These are phyloP conservation scores for Donacobius atricapilla DNA, from an alignment of 2,113 vertebrate species.

Conservation along the genomic window DNA sequence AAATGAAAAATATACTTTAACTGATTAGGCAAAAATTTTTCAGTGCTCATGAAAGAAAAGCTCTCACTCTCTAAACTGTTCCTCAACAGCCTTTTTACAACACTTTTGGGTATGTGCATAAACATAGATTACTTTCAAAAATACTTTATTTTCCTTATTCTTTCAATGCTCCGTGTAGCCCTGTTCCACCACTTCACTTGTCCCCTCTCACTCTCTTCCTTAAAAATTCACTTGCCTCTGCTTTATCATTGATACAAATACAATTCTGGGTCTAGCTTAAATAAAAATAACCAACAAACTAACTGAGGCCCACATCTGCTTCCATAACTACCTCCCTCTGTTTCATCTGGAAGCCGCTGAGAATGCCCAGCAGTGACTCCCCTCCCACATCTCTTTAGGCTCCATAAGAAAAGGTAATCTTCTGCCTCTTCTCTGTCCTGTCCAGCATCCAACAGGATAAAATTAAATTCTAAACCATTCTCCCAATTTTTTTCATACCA, in stretches of 20 bases:
- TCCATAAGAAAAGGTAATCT: neutral
- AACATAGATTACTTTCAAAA: neutral
- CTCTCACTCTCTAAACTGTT: neutral
- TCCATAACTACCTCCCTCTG: neutral
- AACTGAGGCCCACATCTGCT: neutral
- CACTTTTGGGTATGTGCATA: neutral
- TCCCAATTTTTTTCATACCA: neutral
- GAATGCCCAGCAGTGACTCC: neutral
- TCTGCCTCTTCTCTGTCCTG: neutral
- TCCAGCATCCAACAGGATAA: neutral
- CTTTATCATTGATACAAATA: neutral
- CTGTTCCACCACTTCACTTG: neutral
- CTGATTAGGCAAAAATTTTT: neutral
- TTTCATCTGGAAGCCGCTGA: neutral
- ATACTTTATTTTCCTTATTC: neutral
- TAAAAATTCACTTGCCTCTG: neutral
- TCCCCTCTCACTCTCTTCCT: neutral
- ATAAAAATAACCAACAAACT: neutral
- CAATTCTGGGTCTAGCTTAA: neutral
- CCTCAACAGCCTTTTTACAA: neutral
- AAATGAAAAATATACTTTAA: neutral
- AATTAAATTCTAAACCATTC: neutral
- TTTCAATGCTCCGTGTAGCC: neutral
- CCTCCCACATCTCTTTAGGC: neutral
- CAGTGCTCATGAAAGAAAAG: neutral